These are phyloP conservation scores for Nanger granti DNA, from an alignment of 2,113 vertebrate genomes.

Conservation along the genomic window DNA sequence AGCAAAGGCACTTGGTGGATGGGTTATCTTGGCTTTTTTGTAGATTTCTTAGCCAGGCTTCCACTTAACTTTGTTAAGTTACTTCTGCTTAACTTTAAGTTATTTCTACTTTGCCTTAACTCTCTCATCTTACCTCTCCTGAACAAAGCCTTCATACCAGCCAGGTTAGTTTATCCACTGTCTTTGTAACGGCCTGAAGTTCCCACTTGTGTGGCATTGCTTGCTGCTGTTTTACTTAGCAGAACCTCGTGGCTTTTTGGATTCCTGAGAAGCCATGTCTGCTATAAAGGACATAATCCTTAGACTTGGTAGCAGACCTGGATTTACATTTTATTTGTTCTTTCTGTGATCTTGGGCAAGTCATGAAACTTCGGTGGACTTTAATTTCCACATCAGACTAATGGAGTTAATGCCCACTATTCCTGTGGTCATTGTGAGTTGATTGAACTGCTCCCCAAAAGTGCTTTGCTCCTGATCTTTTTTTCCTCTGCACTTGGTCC, in stretches of 20 bases:
- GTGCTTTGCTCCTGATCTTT: background rate
- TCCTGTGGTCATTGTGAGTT: background rate
- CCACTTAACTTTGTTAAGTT: background rate
- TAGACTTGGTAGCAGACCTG: background rate
- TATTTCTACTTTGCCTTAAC: background rate
- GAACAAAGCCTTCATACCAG: background rate
- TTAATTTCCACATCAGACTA: background rate
- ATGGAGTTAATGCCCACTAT: background rate
- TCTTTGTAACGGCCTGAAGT: background rate
- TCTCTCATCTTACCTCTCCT: background rate
- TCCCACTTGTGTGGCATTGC: background rate
- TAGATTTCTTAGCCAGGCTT: background rate
- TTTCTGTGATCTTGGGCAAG: background rate
- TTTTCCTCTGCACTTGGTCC: background rate
- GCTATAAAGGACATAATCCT: background rate
- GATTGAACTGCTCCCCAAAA: background rate
- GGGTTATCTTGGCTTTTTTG: background rate
- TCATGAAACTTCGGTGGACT: background rate
- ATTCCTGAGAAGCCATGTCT: background rate
- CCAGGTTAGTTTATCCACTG: background rate
- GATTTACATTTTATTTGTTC: background rate
- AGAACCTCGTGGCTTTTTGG: background rate
- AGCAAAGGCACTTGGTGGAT: background rate
- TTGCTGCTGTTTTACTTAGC: background rate
- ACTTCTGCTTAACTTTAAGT: background rate